These are phyloP conservation scores for Drosophila baimaii DNA, from an alignment of 1,140 invertebrate genomes.

Conservation along the genomic window DNA sequence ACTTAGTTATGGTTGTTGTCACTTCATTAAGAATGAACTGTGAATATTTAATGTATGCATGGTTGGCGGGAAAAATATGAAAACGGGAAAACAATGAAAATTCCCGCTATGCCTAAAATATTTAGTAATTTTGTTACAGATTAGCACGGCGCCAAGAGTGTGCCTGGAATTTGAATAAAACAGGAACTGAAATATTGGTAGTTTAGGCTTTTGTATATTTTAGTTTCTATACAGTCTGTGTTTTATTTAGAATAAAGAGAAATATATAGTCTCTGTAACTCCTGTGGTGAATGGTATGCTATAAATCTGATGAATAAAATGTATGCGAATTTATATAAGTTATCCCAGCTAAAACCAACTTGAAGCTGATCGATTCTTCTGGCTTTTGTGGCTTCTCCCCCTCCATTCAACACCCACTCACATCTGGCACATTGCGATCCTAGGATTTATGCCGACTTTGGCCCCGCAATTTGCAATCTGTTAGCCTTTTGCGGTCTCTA, in stretches of 20 bases:
- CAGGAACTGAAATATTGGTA: neutral
- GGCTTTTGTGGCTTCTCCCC: neutral
- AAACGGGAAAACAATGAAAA: slow-evolving; percentile 10
- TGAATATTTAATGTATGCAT: slow-evolving; percentile 34
- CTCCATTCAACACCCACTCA: slow-evolving; percentile 21
- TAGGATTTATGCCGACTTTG: slow-evolving; percentile 9
- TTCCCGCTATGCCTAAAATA: neutral
- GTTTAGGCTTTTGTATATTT: neutral
- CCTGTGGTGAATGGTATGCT: neutral
- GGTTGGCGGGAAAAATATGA: slow-evolving; percentile 3
- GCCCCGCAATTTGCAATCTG: slow-evolving; percentile 69
- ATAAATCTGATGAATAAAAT: neutral
- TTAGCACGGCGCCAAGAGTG: neutral
- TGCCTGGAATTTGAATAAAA: slow-evolving; percentile 6
- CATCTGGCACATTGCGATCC: slow-evolving; percentile 4
- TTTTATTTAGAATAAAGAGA: neutral
- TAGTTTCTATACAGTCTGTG: neutral
- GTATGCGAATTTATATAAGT: too few species aligned
- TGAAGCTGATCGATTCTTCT: neutral
- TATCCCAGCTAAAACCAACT: neutral
- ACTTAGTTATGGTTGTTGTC: slow-evolving; percentile 62
- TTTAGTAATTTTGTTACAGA: slow-evolving; percentile 12
- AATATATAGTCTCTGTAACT: neutral
- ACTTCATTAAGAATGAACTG: slow-evolving; percentile 47
- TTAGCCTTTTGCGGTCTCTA: slow-evolving; percentile 67